Base-by-base conservation (phyloP, 2,113 vertebrate genomes). In the Euleptes europaea region DNA sequence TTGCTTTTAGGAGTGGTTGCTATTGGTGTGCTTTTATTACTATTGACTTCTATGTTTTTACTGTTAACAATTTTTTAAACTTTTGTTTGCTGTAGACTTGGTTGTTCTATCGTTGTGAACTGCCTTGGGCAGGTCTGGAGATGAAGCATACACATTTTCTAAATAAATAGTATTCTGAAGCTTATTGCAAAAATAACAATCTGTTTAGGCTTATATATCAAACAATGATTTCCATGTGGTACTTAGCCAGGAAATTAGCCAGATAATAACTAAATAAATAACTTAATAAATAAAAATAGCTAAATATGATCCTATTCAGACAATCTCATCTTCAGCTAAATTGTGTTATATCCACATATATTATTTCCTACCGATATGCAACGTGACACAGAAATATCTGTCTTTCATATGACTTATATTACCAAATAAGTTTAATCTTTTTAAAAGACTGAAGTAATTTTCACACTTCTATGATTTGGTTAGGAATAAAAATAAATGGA, bases 401-500 rank as follows among this genome's bases (percentile, higher is more conserved):
- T n/a, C 44, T 74, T 66, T 54, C 35, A 12, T 17, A 17, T 54
- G 9, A 57, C 8, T 33, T 76, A 40, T 42, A 1, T 73, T 79
- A 40, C 21, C 0, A 38, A 3, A 4, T 44, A 76, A 83, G 3
- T 17, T 60, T 83, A 78, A 1, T 84, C 82, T 77, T 14, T 2
- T 70, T 69, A 28, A 7, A 28, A 38, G 75, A 35, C 60, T 28
- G 33, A 44, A 38, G 1, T 47, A 82, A 0, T 65, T 84, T 86
- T 71, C 0, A 26, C 28, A 0, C 0, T 3, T 15, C 0, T n/a
- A 0, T 57, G 31, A n/a, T 76, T 77, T 84, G 85, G 60, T 0
- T 0, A 38, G 42, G 1, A 0, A 65, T 26, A n/a, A 44, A 71
- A 71, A 47, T 40, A 2, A 0, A 0, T 11, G 17, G 12, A 17